These are phyloP conservation scores for Diplogasteroides magnus DNA, from an alignment of 1,140 invertebrate species.

Conservation along the genomic window DNA sequence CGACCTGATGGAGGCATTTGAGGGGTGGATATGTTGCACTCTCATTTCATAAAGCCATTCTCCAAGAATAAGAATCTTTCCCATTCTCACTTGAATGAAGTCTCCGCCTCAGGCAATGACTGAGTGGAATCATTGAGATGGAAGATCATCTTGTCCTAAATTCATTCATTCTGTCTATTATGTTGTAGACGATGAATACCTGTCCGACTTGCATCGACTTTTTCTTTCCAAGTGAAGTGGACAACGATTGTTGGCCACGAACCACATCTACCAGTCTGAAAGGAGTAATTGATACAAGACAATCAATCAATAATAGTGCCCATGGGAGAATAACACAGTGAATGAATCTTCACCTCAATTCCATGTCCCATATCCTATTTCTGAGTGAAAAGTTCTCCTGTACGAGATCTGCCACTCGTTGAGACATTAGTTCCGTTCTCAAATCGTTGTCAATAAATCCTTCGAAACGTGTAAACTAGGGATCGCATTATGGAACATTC, in stretches of 20 bases:
- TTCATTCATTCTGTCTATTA: not conserved
- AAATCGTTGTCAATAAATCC: too few relatives aligned
- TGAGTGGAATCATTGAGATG: slow-evolving; percentile 11
- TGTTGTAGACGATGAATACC: not conserved
- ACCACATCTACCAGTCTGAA: slow-evolving; percentile 9
- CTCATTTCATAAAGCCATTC: too few relatives aligned
- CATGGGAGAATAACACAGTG: too few relatives aligned
- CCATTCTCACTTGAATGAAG: not conserved
- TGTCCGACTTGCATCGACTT: too few relatives aligned
- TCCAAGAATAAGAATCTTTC: too few relatives aligned
- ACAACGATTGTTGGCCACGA: slow-evolving; percentile 10
- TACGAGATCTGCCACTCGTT: slow-evolving; percentile 16
- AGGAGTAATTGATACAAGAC: not conserved
- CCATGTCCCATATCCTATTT: slow-evolving; percentile 24
- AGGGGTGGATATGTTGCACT: too few relatives aligned
- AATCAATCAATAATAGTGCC: too few relatives aligned
- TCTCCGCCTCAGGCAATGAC: slow-evolving; percentile 15
- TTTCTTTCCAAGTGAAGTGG: not conserved
- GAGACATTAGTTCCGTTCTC: slow-evolving; percentile 21
- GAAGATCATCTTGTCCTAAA: too few relatives aligned
- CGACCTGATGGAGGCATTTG: too few relatives aligned
- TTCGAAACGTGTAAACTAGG: too few relatives aligned
- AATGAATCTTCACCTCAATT: slow-evolving; percentile 20
- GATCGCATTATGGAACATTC: too few relatives aligned
- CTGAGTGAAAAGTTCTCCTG: slow-evolving; percentile 22